Percentiles rank a stretch among this genome's conserved stretches.
Evolutionary conservation across 1,140 invertebrate genomes (phyloP).

Genomic region (Notospermus geniculatus): DNA sequence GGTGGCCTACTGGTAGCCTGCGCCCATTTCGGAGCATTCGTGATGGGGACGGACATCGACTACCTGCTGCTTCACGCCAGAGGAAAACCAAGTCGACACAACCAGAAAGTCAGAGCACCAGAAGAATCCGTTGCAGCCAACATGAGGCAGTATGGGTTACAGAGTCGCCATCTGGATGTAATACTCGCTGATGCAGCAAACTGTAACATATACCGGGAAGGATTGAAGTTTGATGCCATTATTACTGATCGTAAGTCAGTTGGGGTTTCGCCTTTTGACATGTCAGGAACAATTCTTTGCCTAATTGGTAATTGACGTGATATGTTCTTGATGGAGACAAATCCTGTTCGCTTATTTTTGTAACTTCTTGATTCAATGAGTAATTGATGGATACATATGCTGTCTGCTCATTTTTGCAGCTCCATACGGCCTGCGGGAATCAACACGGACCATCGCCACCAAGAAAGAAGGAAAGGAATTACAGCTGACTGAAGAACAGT

Average conservation of each 20-base stretch:
- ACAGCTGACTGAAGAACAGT: constrained; percentile 2
- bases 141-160: constrained; percentile 80
- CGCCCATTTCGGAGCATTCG: constrained; percentile 86
- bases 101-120: constrained; percentile 66
- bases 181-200: constrained; percentile 85
- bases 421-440: constrained; percentile 92
- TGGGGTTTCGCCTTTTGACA: not conserved
- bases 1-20: constrained; percentile 86
- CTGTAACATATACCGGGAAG: constrained; percentile 69
- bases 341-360: too few species aligned
- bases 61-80: constrained; percentile 87
- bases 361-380: not conserved
- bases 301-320: too few species aligned
- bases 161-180: constrained; percentile 78
- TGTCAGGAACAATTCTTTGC: too few species aligned
- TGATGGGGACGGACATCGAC: constrained; percentile 90
- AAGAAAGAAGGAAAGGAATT: not conserved
- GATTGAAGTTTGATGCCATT: constrained; percentile 50
- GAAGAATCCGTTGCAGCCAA: constrained; percentile 85
- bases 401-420: constrained; percentile 63
- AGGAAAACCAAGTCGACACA: constrained; percentile 56
- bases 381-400: not conserved
- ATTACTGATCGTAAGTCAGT: constrained; percentile 87
- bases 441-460: constrained; percentile 78
- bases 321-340: too few species aligned